Conservation (phyloP, 2,888 invertebrate genomes). For the Ctenicera cuprea region DNA sequence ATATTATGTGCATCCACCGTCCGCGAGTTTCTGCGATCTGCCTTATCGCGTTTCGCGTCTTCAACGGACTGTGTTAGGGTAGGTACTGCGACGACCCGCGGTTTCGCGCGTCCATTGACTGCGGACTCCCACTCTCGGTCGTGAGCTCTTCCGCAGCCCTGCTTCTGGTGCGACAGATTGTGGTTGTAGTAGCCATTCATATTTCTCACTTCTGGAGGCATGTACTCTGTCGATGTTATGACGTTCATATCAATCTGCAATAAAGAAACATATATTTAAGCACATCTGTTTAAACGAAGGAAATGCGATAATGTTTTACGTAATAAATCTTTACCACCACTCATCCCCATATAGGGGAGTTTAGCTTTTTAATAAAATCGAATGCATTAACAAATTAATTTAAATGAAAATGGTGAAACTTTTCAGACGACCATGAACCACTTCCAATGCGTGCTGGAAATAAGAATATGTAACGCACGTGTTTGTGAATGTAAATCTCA, state of each 20-base stretch:
- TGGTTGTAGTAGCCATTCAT: slow-evolving; percentile 67
- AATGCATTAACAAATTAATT: too few relatives aligned
- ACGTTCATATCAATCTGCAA: slow-evolving; percentile 75
- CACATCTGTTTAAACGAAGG: background rate
- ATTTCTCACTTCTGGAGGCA: slow-evolving; percentile 67
- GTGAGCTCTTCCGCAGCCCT: slow-evolving; percentile 57
- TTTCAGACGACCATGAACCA: too few relatives aligned
- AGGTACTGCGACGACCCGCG: slow-evolving; percentile 63
- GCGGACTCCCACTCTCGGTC: slow-evolving; percentile 66
- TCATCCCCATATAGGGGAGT: too few relatives aligned
- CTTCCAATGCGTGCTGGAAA: too few relatives aligned
- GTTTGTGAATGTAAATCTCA: too few relatives aligned
- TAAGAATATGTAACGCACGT: too few relatives aligned
- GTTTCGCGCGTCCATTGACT: slow-evolving; percentile 66
- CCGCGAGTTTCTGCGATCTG: slow-evolving; percentile 47
- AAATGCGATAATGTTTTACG: background rate
- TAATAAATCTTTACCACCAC: too few relatives aligned
- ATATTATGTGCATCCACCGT: slow-evolving; percentile 42
- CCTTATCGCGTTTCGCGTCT: slow-evolving; percentile 59
- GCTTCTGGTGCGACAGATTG: slow-evolving; percentile 63
- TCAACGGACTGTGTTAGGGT: slow-evolving; percentile 63
- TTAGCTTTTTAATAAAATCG: too few relatives aligned
- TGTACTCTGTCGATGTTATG: slow-evolving; percentile 73
- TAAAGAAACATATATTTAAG: background rate
- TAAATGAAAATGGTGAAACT: too few relatives aligned